These are phyloP conservation scores for Proales similis DNA, from an alignment of 1,140 invertebrate species.

Conservation along the genomic window DNA sequence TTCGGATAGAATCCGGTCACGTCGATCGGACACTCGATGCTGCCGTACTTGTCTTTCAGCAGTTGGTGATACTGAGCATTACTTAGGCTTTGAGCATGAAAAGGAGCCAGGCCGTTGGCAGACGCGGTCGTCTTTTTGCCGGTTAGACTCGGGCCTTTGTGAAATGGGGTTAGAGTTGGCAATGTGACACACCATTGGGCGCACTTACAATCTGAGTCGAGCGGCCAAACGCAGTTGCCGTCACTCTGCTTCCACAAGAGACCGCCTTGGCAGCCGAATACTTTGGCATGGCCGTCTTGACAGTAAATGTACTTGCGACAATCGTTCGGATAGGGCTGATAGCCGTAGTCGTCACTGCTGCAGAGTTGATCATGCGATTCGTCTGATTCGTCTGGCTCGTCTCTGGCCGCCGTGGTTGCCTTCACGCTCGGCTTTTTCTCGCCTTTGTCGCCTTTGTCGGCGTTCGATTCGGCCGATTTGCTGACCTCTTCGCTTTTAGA, in stretches of 20 bases:
- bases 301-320: conserved; percentile 37
- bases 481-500: too few species aligned
- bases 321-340: conserved; percentile 8
- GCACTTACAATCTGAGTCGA: conserved; percentile 36
- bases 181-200: too few species aligned
- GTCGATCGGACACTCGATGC: conserved; percentile 32
- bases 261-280: conserved; percentile 19
- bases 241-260: conserved; percentile 28
- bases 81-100: neutral
- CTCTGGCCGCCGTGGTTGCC: too few species aligned
- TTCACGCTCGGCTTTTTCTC: too few species aligned
- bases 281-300: conserved; percentile 28
- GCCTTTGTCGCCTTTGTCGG: too few species aligned
- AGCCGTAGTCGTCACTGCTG: conserved; percentile 17
- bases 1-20: conserved; percentile 16
- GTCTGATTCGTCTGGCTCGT: too few species aligned
- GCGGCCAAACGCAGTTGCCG: conserved; percentile 36
- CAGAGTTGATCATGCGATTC: too few species aligned
- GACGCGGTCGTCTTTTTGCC: conserved; percentile 1
- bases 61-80: conserved; percentile 11
- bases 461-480: too few species aligned
- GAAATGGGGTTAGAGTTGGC: too few species aligned
- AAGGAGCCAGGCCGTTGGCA: neutral
- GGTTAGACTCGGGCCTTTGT: conserved; percentile 19
- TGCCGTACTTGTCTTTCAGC: conserved; percentile 19